These are phyloP conservation scores for Synergus itoensis DNA, from an alignment of 2,888 invertebrate species.

Conservation along the genomic window DNA sequence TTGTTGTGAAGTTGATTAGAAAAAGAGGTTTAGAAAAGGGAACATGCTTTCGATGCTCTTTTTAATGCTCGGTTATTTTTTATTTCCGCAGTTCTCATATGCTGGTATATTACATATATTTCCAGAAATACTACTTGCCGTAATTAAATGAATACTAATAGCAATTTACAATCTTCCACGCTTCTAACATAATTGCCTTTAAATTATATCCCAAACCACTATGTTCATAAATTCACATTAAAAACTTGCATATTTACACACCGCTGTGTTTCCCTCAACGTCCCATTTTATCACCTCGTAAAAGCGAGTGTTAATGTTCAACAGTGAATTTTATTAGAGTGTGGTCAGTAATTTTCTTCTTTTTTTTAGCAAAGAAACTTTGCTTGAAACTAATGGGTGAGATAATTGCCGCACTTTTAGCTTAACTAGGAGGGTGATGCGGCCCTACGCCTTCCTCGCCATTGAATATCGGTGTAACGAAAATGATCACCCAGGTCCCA, in stretches of 20 bases:
- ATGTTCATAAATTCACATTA: neutral
- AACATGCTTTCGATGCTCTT: no score
- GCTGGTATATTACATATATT: neutral
- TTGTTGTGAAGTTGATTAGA: no score
- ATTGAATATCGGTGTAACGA: slow-evolving; percentile 42
- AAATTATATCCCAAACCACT: neutral
- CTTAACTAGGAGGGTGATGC: neutral
- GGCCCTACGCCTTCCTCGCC: slow-evolving; percentile 9
- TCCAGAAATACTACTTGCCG: neutral
- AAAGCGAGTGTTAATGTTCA: neutral
- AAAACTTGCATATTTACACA: neutral
- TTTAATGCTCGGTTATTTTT: no score
- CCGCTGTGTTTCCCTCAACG: neutral
- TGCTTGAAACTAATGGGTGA: neutral
- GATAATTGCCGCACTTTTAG: neutral
- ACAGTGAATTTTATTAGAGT: neutral
- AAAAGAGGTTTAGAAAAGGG: no score
- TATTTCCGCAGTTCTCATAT: no score
- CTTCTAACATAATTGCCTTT: neutral
- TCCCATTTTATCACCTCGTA: neutral
- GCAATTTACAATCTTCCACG: neutral
- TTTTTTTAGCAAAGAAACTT: neutral
- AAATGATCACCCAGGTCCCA: slow-evolving; percentile 20
- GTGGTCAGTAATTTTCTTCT: neutral
- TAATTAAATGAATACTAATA: neutral